Conservation (phyloP, 2,888 invertebrate genomes). For the Gerris lacustris region DNA sequence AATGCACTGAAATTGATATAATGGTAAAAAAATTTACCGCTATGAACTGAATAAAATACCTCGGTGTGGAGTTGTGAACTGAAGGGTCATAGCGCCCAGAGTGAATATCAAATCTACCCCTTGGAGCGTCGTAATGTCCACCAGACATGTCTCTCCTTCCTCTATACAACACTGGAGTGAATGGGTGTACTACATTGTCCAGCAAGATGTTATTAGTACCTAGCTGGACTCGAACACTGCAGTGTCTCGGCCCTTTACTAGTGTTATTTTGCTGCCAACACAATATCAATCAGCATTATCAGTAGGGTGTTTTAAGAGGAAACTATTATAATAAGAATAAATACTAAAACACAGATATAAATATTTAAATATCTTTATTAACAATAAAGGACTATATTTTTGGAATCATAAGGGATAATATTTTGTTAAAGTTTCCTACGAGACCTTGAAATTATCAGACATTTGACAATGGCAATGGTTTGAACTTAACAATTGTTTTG, state of each 20-base stretch:
- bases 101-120: neutral
- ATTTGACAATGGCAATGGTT: too few relatives aligned
- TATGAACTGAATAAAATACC: neutral
- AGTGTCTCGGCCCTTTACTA: constrained; percentile 53
- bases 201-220: constrained; percentile 68
- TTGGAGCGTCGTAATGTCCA: neutral
- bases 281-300: neutral
- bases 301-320: neutral
- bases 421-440: too few relatives aligned
- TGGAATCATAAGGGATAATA: too few relatives aligned
- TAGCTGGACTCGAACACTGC: constrained; percentile 61
- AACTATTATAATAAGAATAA: too few relatives aligned
- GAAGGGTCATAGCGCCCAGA: neutral
- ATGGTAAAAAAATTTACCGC: too few relatives aligned
- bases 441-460: too few relatives aligned
- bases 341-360: too few relatives aligned
- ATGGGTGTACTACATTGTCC: constrained; percentile 48
- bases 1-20: too few relatives aligned
- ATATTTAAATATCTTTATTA: too few relatives aligned
- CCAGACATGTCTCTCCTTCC: constrained; percentile 28
- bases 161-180: constrained; percentile 58
- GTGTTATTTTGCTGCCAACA: neutral
- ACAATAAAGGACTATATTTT: too few relatives aligned
- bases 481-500: too few relatives aligned
- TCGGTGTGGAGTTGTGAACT: neutral